A percentile compares a stretch with the other conserved stretches of the same genome.
phyloP scores from a whole-genome alignment of 2,888 invertebrate species.

The Phoenoteleia sp. region DNA sequence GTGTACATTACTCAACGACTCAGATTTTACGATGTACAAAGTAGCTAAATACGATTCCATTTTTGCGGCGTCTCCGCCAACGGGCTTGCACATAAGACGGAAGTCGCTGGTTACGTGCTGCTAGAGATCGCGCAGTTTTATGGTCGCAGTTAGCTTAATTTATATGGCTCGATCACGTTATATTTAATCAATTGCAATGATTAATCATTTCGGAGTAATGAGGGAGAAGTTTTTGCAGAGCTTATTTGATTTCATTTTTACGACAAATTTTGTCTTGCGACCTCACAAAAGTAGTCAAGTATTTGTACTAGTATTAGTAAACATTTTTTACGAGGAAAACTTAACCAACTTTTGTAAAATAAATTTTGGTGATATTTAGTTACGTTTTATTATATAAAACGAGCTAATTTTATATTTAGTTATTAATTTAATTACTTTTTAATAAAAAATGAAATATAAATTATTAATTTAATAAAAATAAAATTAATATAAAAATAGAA shows the following conservation, averaged over 20 bases:
- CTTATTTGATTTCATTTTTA: not conserved
- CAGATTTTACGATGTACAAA: slow-evolving; percentile 33
- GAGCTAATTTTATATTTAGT: too few species aligned
- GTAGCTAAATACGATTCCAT: slow-evolving; percentile 29
- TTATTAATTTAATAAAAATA: too few species aligned
- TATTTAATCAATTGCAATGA: slow-evolving; percentile 39
- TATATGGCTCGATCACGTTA: slow-evolving; percentile 17
- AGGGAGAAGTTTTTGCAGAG: not conserved
- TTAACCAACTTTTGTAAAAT: too few species aligned
- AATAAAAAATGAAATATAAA: too few species aligned
- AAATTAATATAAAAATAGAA: too few species aligned
- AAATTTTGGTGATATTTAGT: too few species aligned
- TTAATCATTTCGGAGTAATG: slow-evolving; percentile 5
- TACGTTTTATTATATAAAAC: too few species aligned
- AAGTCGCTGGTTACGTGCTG: slow-evolving; percentile 24
- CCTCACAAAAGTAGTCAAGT: too few species aligned
- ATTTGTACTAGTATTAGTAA: too few species aligned
- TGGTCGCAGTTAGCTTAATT: slow-evolving; percentile 24
- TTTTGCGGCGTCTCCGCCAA: slow-evolving; percentile 24
- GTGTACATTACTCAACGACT: slow-evolving; percentile 14
- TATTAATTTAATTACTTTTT: too few species aligned
- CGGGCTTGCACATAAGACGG: slow-evolving; percentile 12
- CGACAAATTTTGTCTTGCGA: too few species aligned
- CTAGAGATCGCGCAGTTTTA: slow-evolving; percentile 20
- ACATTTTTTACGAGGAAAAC: too few species aligned